These are phyloP conservation scores for Gila orcuttii DNA, from an alignment of 2,113 vertebrate species.

Conservation along the genomic window DNA sequence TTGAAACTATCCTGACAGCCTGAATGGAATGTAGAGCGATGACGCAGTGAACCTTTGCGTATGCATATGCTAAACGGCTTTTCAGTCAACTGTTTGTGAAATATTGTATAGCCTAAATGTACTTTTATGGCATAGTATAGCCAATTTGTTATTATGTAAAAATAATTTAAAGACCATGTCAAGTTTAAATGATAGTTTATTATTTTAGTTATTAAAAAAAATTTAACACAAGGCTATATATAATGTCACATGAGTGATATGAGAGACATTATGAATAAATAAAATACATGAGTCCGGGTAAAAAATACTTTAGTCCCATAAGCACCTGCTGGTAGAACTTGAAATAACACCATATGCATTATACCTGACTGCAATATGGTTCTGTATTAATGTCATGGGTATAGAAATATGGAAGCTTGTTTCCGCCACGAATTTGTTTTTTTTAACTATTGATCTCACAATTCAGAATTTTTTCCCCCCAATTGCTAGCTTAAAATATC, in stretches of 20 bases:
- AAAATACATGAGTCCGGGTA: not conserved
- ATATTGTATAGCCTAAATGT: no score
- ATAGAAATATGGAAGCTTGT: not conserved
- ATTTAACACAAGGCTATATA: no score
- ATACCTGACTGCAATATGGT: not conserved
- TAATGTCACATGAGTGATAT: not conserved
- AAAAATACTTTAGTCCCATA: not conserved
- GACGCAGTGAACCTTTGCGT: not conserved
- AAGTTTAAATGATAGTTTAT: not conserved
- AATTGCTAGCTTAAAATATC: no score
- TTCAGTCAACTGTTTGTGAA: not conserved
- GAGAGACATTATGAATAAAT: not conserved
- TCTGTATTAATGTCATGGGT: not conserved
- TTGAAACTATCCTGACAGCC: no score
- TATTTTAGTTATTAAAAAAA: no score
- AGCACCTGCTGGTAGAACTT: not conserved
- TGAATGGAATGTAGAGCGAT: no score
- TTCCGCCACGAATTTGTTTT: no score
- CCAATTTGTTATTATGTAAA: not conserved
- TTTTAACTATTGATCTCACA: no score
- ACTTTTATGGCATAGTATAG: not conserved
- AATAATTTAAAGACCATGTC: not conserved
- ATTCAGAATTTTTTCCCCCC: no score
- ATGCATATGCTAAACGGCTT: not conserved
- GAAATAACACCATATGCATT: not conserved